Evolutionary conservation across 2,797 vertebrate species (phyloP).

Genomic region (Anisognathus igniventris): DNA sequence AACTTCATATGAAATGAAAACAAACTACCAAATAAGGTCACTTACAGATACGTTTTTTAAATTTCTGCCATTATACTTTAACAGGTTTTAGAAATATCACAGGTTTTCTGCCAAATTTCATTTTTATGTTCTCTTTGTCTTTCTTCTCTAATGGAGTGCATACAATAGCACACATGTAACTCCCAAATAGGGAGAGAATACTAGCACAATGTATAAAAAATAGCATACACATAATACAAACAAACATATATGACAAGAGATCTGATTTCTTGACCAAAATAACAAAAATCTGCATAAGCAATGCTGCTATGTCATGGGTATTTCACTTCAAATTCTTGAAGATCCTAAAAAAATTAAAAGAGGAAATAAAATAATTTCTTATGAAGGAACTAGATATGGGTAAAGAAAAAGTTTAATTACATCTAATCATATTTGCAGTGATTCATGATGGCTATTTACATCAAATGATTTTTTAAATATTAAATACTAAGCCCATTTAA

Average conservation of each 20-base stretch:
- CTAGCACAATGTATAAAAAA: neutral
- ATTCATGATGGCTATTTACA: slow-evolving; percentile 83
- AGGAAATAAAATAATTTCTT: slow-evolving; percentile 68
- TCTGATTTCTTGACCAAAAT: neutral
- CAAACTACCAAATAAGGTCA: neutral
- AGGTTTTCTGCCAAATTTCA: neutral
- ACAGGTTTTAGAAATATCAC: neutral
- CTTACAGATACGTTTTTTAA: neutral
- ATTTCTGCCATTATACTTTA: neutral
- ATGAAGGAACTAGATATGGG: slow-evolving; percentile 67
- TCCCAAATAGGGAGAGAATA: neutral
- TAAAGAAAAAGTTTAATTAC: slow-evolving; percentile 78
- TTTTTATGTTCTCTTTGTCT: neutral
- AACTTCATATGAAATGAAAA: neutral
- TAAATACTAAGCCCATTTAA: slow-evolving; percentile 84
- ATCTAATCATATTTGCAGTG: slow-evolving; percentile 77
- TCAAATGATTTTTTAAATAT: slow-evolving; percentile 84
- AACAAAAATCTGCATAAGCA: neutral
- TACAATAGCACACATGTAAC: neutral
- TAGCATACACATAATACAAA: neutral
- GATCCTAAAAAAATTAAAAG: slow-evolving; percentile 8
- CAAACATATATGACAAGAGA: neutral
- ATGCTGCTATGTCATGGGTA: neutral
- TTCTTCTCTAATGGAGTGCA: neutral
- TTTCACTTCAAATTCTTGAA: slow-evolving; percentile 47